Percentiles rank a stretch among this genome's conserved stretches.
Evolutionary conservation across 2,113 vertebrate genomes (phyloP).

Genomic region (Oxyruncus cristatus): DNA sequence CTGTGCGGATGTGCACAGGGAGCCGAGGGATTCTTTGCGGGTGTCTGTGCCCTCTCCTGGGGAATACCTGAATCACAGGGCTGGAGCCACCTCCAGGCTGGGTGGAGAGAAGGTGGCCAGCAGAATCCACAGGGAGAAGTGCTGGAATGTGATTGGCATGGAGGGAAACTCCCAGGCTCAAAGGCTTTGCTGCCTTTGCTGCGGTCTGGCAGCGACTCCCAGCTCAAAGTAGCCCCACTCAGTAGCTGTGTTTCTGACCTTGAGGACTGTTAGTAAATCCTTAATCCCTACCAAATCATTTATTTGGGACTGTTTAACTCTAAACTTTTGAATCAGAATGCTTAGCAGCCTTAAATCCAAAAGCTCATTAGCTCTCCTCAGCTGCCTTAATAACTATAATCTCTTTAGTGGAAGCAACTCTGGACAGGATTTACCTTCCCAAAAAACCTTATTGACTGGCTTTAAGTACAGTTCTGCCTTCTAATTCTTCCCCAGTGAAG

Average conservation of each 20-base stretch:
- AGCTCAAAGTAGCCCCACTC: neutral
- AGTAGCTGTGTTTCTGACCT: neutral
- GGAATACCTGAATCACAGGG: accelerated
- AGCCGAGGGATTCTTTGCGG: neutral
- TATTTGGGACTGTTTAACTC: neutral
- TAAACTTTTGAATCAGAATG: neutral
- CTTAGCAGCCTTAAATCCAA: neutral
- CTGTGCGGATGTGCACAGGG: accelerated
- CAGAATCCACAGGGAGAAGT: accelerated
- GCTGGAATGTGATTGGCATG: accelerated
- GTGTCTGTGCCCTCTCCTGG: neutral
- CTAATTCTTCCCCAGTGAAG: neutral
- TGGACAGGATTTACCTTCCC: neutral
- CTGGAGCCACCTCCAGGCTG: neutral
- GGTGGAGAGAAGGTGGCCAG: accelerated
- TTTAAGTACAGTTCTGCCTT: neutral
- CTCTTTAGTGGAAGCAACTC: neutral
- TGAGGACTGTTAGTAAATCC: neutral
- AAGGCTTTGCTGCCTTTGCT: neutral
- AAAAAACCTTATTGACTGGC: neutral
- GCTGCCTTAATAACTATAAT: neutral
- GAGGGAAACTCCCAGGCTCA: neutral
- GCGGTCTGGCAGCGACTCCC: accelerated
- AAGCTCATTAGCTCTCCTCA: slow-evolving; percentile 35
- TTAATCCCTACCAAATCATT: neutral